These are phyloP conservation scores for Apamea anceps DNA, from an alignment of 2,888 invertebrate genomes.

Conservation along the genomic window DNA sequence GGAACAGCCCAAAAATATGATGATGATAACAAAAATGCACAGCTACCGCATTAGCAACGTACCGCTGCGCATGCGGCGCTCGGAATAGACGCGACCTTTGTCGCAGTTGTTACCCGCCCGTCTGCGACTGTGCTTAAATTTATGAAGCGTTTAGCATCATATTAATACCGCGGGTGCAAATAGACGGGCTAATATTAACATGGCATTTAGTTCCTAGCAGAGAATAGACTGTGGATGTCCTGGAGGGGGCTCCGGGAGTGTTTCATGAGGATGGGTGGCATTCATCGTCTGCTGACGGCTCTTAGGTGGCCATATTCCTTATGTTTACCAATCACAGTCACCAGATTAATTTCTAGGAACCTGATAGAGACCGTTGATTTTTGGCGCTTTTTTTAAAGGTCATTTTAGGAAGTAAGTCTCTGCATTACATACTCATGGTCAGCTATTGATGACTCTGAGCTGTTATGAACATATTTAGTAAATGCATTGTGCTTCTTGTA, in stretches of 20 bases:
- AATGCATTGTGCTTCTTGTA: not conserved
- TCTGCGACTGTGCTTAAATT: conserved; percentile 43
- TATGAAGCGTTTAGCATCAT: conserved; percentile 48
- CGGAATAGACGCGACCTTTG: conserved; percentile 67
- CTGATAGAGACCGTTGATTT: not conserved
- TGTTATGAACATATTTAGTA: not conserved
- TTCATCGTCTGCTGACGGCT: not conserved
- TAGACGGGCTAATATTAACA: conserved; percentile 53
- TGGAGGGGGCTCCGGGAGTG: not conserved
- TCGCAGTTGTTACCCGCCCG: conserved; percentile 58
- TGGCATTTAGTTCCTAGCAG: conserved; percentile 42
- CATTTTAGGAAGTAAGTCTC: not conserved
- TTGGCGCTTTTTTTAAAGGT: not conserved
- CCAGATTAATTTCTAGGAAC: not conserved
- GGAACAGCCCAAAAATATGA: conserved; percentile 8
- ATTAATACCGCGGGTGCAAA: conserved; percentile 53
- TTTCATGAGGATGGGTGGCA: not conserved
- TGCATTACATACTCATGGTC: not conserved
- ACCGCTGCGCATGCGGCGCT: conserved; percentile 42
- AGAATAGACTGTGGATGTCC: conserved; percentile 43
- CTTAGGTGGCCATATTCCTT: not conserved
- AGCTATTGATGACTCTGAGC: not conserved
- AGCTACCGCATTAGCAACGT: conserved; percentile 46
- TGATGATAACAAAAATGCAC: conserved; percentile 37
- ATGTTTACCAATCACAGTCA: not conserved